Evolutionary conservation across 2,888 invertebrate genomes (phyloP).

Genomic region (Odontothrips loti): DNA sequence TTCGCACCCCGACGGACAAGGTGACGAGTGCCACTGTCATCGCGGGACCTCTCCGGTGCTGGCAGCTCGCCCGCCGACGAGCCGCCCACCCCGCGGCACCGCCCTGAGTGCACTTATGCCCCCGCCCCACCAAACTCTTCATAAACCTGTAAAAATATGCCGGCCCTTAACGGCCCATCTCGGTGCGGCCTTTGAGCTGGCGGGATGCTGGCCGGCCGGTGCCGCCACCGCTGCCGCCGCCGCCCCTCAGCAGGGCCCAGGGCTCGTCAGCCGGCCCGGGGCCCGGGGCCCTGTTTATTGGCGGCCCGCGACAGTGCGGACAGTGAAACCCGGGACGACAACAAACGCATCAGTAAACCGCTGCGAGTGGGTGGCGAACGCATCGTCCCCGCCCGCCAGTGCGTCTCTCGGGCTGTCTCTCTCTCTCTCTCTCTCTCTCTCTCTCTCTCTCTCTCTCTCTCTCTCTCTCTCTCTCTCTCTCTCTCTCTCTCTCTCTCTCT

Average conservation of each 20-base stretch:
- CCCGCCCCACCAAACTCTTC: not conserved
- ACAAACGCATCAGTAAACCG: too few relatives aligned
- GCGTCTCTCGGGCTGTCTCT: not conserved
- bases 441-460: too few relatives aligned
- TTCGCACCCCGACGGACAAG: not conserved
- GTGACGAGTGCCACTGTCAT: not conserved
- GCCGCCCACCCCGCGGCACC: not conserved
- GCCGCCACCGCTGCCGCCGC: not conserved
- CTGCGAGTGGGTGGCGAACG: not conserved
- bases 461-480: too few relatives aligned
- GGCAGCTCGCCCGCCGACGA: not conserved
- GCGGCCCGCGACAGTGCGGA: too few relatives aligned
- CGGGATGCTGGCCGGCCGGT: not conserved
- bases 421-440: too few relatives aligned
- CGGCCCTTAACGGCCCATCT: not conserved
- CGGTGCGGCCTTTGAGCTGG: not conserved
- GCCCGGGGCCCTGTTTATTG: too few relatives aligned
- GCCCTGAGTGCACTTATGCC: not conserved
- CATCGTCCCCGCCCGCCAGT: not conserved
- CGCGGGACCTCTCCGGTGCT: not conserved
- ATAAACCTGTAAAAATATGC: not conserved
- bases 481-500: too few relatives aligned
- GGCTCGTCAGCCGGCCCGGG: not conserved
- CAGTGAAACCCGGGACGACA: too few relatives aligned
- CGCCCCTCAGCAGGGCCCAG: not conserved